phyloP scores from a whole-genome alignment of 1,140 invertebrate species.

The Nebria ingens region DNA sequence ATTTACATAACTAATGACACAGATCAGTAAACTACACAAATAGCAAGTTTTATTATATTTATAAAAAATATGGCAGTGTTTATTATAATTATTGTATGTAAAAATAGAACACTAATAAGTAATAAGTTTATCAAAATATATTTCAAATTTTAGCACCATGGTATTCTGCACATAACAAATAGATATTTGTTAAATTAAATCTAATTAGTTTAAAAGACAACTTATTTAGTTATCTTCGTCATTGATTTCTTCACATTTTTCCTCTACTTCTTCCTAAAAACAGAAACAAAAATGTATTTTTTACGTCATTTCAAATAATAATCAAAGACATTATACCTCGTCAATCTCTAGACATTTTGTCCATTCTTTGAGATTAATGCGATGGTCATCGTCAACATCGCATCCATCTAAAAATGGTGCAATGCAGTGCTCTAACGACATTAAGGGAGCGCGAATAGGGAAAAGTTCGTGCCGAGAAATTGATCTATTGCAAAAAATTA shows the following conservation, averaged over 20 bases:
- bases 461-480: constrained; percentile 90
- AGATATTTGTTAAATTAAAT: constrained; percentile 11
- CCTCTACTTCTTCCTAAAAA: constrained; percentile 46
- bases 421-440: constrained; percentile 90
- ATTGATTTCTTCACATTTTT: constrained; percentile 45
- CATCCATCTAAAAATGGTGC: constrained; percentile 88
- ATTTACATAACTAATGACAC: neutral
- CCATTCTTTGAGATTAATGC: constrained; percentile 84
- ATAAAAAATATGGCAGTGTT: neutral
- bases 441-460: constrained; percentile 82
- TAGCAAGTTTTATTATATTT: neutral
- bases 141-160: constrained; percentile 16
- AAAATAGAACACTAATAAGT: neutral
- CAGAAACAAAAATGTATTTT: neutral
- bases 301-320: constrained; percentile 14
- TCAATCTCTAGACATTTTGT: constrained; percentile 80
- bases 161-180: constrained; percentile 17
- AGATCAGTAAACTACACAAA: neutral
- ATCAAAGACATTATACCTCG: constrained; percentile 40
- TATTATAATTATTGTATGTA: neutral
- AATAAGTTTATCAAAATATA: neutral
- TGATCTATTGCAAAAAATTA: constrained; percentile 36
- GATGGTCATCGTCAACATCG: constrained; percentile 77
- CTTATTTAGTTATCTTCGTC: constrained; percentile 28
- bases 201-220: too few species aligned